Percentiles rank a stretch among this genome's conserved stretches.
Conservation (phyloP, 2,113 vertebrate genomes). For the Alectura lathami region DNA sequence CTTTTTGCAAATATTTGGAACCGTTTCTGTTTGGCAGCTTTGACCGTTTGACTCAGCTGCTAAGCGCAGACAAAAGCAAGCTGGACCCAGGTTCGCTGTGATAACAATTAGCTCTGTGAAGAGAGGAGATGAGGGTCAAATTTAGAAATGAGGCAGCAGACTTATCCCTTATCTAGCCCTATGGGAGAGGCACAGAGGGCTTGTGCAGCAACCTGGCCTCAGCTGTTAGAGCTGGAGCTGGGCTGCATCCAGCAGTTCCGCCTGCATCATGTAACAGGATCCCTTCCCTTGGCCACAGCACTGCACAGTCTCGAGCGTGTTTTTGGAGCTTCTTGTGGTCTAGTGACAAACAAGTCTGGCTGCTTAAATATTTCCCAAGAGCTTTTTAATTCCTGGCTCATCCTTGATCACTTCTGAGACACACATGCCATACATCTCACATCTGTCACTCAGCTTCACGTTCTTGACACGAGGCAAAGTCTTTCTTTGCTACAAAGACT, state of each 20-base stretch:
- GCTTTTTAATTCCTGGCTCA: neutral
- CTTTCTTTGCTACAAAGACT: neutral
- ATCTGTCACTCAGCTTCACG: neutral
- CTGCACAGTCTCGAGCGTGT: rapidly evolving
- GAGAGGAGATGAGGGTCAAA: neutral
- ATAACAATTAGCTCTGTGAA: neutral
- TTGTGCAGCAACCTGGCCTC: neutral
- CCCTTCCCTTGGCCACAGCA: neutral
- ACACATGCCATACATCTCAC: neutral
- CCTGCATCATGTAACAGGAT: neutral
- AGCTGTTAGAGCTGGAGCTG: neutral
- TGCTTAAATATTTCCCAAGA: neutral
- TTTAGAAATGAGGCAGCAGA: neutral
- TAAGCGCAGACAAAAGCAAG: neutral
- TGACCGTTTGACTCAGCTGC: constrained; percentile 9
- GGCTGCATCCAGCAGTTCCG: neutral
- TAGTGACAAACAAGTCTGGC: neutral
- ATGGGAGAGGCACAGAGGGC: neutral
- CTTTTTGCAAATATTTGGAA: constrained; percentile 30
- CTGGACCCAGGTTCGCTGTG: neutral
- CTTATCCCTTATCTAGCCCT: neutral
- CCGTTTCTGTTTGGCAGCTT: neutral
- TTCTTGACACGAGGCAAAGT: neutral
- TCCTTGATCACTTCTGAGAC: neutral
- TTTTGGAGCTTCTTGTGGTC: neutral